Evolutionary conservation across 1,140 invertebrate species (phyloP), one percentile per base, ranked within the genome.

Genomic region (Dendroctonus valens): DNA sequence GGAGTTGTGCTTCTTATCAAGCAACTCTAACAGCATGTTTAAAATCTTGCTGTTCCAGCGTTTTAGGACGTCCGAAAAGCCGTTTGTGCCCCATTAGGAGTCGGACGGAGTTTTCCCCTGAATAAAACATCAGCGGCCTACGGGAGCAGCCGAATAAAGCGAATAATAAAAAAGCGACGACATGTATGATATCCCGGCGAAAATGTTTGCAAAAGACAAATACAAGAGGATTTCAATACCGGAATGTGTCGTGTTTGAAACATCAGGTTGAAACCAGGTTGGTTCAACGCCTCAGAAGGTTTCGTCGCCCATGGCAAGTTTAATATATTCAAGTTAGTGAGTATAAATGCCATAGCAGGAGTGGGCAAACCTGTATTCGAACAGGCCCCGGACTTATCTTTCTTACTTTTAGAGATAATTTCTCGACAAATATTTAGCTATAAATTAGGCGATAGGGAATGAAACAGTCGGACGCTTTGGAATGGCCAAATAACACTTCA

Each of bases 61-160:
- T 46, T 46, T 46, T 46, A 46, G 42, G 42, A 46, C 42, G n/a
- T 46, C n/a, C 42, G 42, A 46, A 46, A 46, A 46, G 42, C 42
- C 42, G 42, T 46, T 46, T 46, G 42, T 46, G 42, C n/a, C 42
- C 42, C 42, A 46, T 46, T 46, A 46, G 42, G 42, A 12, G 42
- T 12, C 8, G 8, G 42, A 46, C 42, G 42, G n/a, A 12, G 42
- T 46, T 46, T 46, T 46, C 42, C 42, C 42, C 42, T 46, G 42
- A 46, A 46, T 46, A 46, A 46, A 46, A 46, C 42, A 46, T 46
- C 42, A 46, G 42, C 42, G 42, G 42, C 42, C 42, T 46, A 46
- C n/a, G n/a, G 42, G 42, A 46, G 8, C 42, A 8, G 42, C 8
- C 8, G n/a, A 46, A 46, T 46, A 46, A 46, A 46, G n/a, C 42